phyloP scores from a whole-genome alignment of 2,888 invertebrate genomes.

The Nowickia ferox region DNA sequence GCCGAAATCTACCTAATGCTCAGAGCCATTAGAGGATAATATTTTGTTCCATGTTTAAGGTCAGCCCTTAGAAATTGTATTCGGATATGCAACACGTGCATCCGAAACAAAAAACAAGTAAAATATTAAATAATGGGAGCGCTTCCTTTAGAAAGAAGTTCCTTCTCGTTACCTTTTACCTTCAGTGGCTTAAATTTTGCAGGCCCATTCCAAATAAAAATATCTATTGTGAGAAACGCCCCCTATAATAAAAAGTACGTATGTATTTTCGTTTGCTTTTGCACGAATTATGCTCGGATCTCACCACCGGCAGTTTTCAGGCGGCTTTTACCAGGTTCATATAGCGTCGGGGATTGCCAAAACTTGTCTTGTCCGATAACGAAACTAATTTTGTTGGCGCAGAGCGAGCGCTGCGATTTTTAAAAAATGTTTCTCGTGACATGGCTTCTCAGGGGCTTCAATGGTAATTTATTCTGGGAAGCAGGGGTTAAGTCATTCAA shows the following conservation, averaged over 20 bases:
- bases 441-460: not conserved
- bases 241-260: no score
- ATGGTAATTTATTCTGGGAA: not conserved
- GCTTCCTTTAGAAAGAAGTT: no score
- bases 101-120: not conserved
- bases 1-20: not conserved
- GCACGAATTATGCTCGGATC: not conserved
- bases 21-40: not conserved
- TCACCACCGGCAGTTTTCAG: not conserved
- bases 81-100: constrained; percentile 13
- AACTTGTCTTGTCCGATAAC: no score
- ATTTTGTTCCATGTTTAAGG: not conserved
- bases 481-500: constrained; percentile 25
- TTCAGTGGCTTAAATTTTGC: not conserved
- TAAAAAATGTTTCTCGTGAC: not conserved
- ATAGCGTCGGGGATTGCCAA: not conserved
- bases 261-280: no score
- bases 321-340: not conserved
- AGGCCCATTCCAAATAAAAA: not conserved
- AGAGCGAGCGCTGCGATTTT: not conserved
- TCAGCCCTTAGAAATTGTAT: not conserved
- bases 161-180: not conserved
- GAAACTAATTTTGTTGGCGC: not conserved
- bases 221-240: not conserved
- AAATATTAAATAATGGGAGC: not conserved